phyloP scores from a whole-genome alignment of 2,113 vertebrate genomes.

The Glaucomys volans region DNA sequence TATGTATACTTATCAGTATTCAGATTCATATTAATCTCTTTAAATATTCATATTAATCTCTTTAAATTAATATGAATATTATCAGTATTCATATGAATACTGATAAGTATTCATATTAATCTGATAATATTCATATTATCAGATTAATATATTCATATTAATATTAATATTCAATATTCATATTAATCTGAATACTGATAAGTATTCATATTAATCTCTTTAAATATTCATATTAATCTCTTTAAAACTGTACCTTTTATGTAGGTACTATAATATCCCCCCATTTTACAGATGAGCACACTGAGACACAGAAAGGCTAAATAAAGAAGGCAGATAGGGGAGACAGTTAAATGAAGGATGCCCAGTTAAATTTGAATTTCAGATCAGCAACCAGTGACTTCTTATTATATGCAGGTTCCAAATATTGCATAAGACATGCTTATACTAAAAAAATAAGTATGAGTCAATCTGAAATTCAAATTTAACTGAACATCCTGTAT shows the following conservation, averaged over 20 bases:
- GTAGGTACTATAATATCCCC: neutral
- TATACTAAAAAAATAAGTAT: neutral
- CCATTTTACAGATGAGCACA: neutral
- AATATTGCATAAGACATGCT: neutral
- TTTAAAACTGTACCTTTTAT: neutral
- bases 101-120: no score
- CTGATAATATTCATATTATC: neutral
- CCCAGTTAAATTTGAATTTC: neutral
- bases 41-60: neutral
- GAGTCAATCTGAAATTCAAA: constrained; percentile 47
- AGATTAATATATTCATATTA: no score
- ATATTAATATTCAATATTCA: neutral
- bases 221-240: neutral
- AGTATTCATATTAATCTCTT: neutral
- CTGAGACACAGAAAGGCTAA: neutral
- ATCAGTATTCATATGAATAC: no score
- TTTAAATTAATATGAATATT: no score
- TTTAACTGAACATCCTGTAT: neutral
- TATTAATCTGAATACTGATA: no score
- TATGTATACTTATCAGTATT: neutral
- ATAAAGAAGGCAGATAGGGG: neutral
- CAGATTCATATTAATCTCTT: neutral
- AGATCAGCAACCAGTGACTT: neutral
- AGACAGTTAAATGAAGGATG: neutral
- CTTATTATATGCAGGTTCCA: neutral